These are phyloP conservation scores for Apogon hyalosoma DNA, from an alignment of 2,797 vertebrate genomes.

Conservation along the genomic window DNA sequence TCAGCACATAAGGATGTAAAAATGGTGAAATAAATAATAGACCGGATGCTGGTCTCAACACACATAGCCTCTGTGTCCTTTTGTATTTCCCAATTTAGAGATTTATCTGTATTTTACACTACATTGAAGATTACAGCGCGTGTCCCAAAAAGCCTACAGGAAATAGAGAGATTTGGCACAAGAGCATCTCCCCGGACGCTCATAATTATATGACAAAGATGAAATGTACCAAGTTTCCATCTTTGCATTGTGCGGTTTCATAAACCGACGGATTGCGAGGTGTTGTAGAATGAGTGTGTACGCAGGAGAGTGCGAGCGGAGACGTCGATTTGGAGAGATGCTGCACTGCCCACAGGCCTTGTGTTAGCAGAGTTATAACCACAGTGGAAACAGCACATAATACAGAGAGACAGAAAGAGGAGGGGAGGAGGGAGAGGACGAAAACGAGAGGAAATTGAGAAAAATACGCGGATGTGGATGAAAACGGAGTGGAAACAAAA, in stretches of 20 bases:
- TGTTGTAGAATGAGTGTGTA: constrained; percentile 27
- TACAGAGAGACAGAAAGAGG: constrained; percentile 35
- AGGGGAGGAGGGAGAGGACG: not conserved
- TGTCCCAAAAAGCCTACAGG: constrained; percentile 34
- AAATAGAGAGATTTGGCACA: constrained; percentile 45
- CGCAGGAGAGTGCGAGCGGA: constrained; percentile 21
- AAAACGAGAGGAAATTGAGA: constrained; percentile 31
- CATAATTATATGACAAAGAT: constrained; percentile 52
- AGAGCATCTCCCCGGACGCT: constrained; percentile 39
- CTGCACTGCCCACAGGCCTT: constrained; percentile 54
- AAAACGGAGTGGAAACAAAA: constrained; percentile 43
- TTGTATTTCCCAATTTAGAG: constrained; percentile 38
- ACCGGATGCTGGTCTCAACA: constrained; percentile 34
- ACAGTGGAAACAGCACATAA: constrained; percentile 50
- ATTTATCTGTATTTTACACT: constrained; percentile 33
- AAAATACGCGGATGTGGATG: constrained; percentile 32
- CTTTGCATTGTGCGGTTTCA: constrained; percentile 9
- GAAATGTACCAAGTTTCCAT: constrained; percentile 33
- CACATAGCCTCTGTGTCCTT: constrained; percentile 33
- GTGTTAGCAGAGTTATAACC: constrained; percentile 55
- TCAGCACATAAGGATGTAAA: constrained; percentile 34
- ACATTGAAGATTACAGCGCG: constrained; percentile 30
- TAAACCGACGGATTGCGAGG: constrained; percentile 14
- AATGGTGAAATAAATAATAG: constrained; percentile 42
- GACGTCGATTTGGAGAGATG: constrained; percentile 36